phyloP scores from a whole-genome alignment of 2,888 invertebrate genomes.

The Tubulanus polymorphus region DNA sequence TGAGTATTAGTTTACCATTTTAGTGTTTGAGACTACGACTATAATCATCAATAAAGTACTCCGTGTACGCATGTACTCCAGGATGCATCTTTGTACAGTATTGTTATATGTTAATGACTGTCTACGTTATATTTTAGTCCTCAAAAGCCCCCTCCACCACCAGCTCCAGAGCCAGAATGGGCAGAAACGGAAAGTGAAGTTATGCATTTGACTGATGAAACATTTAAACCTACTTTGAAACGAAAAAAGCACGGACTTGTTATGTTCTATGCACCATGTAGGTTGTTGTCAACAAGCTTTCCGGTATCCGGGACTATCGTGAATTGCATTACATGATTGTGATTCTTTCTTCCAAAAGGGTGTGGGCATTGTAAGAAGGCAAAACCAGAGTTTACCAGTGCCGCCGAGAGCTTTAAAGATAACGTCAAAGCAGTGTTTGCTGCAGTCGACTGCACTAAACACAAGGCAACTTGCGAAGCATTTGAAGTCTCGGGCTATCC shows the following conservation, averaged over 20 bases:
- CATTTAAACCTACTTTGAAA: slow-evolving; percentile 70
- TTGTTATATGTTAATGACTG: neutral
- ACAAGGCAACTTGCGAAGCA: slow-evolving; percentile 63
- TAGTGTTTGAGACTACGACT: neutral
- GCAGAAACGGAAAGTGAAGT: slow-evolving; percentile 70
- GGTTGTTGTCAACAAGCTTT: too few relatives aligned
- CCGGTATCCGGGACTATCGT: too few relatives aligned
- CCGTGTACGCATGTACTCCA: neutral
- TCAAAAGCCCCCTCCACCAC: slow-evolving; percentile 74
- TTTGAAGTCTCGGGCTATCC: slow-evolving; percentile 80
- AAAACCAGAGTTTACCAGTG: slow-evolving; percentile 75
- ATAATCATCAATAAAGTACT: neutral
- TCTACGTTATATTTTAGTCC: slow-evolving; percentile 56
- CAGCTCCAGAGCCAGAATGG: slow-evolving; percentile 78
- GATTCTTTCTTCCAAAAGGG: too few relatives aligned
- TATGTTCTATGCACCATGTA: slow-evolving; percentile 91
- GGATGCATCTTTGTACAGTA: neutral
- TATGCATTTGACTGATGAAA: slow-evolving; percentile 69
- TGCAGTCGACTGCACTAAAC: slow-evolving; percentile 76
- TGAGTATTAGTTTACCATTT: slow-evolving; percentile 31
- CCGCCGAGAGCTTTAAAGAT: slow-evolving; percentile 71
- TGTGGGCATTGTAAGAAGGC: too few relatives aligned
- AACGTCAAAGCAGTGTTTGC: slow-evolving; percentile 74
- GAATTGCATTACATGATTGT: too few relatives aligned
- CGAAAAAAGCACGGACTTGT: slow-evolving; percentile 82